These are phyloP conservation scores for Drosophila dives DNA, from an alignment of 2,888 invertebrate genomes.

Conservation along the genomic window DNA sequence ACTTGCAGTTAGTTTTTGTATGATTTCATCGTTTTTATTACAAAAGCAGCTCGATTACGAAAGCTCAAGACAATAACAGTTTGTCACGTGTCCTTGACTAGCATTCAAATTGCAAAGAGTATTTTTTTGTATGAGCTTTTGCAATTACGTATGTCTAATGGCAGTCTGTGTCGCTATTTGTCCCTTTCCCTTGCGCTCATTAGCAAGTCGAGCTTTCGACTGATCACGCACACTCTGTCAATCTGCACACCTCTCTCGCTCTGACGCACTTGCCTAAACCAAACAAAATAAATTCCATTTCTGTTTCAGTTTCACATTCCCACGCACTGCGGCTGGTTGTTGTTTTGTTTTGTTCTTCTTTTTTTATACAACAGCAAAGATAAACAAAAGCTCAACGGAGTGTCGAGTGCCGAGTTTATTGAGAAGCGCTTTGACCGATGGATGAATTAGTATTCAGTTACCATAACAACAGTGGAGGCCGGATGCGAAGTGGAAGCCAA, in stretches of 20 bases:
- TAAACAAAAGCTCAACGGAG: slow-evolving; percentile 74
- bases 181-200: slow-evolving; percentile 19
- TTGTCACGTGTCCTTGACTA: slow-evolving; percentile 17
- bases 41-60: slow-evolving; percentile 4
- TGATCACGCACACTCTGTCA: slow-evolving; percentile 1
- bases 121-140: slow-evolving; percentile 15
- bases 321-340: slow-evolving; percentile 62
- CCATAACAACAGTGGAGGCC: slow-evolving; percentile 58
- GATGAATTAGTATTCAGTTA: slow-evolving; percentile 77
- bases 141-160: background rate
- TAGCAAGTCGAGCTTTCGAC: slow-evolving; percentile 38
- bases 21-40: background rate
- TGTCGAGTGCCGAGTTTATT: slow-evolving; percentile 63
- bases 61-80: background rate
- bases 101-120: slow-evolving; percentile 5
- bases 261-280: slow-evolving; percentile 30
- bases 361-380: slow-evolving; percentile 33
- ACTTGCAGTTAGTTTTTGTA: background rate
- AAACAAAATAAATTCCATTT: slow-evolving; percentile 32
- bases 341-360: slow-evolving; percentile 27
- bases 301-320: slow-evolving; percentile 68
- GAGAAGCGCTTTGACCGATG: slow-evolving; percentile 46
- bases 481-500: slow-evolving; percentile 63
- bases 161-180: background rate
- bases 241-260: background rate